Percentiles rank a stretch among this genome's conserved stretches.
Conservation (phyloP, 1,140 invertebrate genomes). For the Apis dorsata region DNA sequence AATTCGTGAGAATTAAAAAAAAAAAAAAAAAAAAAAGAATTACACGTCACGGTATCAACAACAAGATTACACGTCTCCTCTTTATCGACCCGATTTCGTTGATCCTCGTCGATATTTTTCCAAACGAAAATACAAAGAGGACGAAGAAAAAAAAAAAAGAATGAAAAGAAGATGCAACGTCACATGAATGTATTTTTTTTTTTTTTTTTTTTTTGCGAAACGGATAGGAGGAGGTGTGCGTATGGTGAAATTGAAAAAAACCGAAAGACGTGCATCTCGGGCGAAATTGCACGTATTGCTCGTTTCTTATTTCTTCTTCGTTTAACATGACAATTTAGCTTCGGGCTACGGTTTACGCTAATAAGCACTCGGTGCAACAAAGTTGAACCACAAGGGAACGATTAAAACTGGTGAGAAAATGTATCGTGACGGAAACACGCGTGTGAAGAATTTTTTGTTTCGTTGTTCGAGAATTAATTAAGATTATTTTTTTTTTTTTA, state of each 20-base stretch:
- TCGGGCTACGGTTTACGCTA: constrained; percentile 1
- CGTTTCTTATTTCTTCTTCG: not conserved
- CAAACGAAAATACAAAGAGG: not conserved
- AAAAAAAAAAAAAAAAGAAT: constrained; percentile 1
- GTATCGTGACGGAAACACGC: not conserved
- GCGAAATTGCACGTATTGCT: not conserved
- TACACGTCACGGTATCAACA: constrained; percentile 8
- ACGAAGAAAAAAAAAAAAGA: no score
- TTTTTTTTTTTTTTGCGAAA: not conserved
- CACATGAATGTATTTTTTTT: not conserved
- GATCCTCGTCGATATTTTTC: not conserved
- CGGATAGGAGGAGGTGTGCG: not conserved
- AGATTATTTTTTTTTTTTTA: no score
- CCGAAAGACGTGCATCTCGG: not conserved
- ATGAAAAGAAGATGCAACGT: not conserved
- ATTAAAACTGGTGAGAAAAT: not conserved
- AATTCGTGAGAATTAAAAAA: constrained; percentile 3
- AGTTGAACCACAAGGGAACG: not conserved
- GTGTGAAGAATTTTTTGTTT: no score
- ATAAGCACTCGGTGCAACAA: constrained; percentile 24
- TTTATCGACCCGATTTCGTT: constrained; percentile 7
- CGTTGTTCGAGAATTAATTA: no score
- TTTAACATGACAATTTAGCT: constrained; percentile 20
- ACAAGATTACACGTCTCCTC: constrained; percentile 5
- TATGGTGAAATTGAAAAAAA: constrained; percentile 7